These are phyloP conservation scores for Caenorhabditis brenneri DNA, from an alignment of 1,140 invertebrate species.

Conservation along the genomic window DNA sequence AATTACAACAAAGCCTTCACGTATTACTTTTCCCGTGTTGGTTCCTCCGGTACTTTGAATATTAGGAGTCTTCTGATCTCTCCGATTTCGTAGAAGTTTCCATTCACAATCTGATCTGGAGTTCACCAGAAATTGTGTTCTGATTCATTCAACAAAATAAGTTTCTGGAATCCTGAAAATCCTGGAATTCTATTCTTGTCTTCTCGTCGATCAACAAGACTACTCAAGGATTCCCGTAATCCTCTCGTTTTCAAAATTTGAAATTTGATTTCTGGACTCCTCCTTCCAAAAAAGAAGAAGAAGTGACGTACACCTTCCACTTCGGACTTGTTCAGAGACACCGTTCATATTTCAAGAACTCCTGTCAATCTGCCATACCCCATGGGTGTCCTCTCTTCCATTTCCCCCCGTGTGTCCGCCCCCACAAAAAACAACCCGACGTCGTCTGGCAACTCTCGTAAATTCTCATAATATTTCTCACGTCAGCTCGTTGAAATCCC, in stretches of 20 bases:
- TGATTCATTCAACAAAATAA: too few species aligned
- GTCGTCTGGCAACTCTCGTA: not conserved
- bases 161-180: too few species aligned
- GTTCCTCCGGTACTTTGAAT: too few species aligned
- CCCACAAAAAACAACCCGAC: not conserved
- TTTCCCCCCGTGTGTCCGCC: not conserved
- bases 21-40: too few species aligned
- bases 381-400: not conserved
- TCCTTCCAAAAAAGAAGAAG: not conserved
- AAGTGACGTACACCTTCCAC: not conserved
- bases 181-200: too few species aligned
- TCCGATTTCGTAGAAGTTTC: too few species aligned
- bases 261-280: not conserved
- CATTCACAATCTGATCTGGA: too few species aligned
- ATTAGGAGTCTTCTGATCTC: too few species aligned
- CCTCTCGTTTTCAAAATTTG: not conserved
- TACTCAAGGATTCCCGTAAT: too few species aligned
- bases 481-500: not conserved
- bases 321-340: not conserved
- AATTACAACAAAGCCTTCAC: too few species aligned
- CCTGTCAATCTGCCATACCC: not conserved
- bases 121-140: too few species aligned
- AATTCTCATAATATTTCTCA: not conserved
- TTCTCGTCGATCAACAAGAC: too few species aligned
- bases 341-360: not conserved